Evolutionary conservation across 37 sponge, comb jelly and placozoan species (phyloP).

Genomic region (Petrosia ficiformis): DNA sequence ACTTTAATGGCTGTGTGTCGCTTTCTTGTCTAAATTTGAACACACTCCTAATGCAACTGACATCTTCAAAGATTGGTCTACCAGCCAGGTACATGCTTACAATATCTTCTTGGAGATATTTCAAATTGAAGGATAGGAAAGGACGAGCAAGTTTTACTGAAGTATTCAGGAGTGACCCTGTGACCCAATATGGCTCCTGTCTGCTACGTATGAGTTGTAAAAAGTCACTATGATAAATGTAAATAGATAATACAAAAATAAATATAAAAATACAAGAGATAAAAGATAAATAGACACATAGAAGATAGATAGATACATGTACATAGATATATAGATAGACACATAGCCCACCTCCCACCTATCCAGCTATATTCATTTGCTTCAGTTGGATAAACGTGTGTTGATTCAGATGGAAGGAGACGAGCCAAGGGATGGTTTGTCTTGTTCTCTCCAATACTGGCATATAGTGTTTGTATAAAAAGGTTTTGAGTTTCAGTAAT

Average conservation of each 20-base stretch:
- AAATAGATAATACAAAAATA: no score
- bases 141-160: not conserved
- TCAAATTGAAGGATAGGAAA: conserved; percentile 31
- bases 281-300: no score
- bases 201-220: conserved; percentile 63
- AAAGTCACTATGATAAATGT: conserved; percentile 13
- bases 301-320: no score
- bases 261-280: no score
- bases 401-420: conserved; percentile 47
- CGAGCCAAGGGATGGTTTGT: conserved; percentile 9
- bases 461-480: conserved; percentile 43
- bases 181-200: not conserved
- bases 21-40: conserved; percentile 57
- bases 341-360: conserved; percentile 19
- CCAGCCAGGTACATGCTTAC: conserved; percentile 65
- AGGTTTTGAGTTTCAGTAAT: conserved; percentile 53
- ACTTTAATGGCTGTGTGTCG: not conserved
- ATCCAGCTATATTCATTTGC: conserved; percentile 23
- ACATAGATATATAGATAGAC: not conserved
- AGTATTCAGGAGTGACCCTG: not conserved
- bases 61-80: conserved; percentile 48
- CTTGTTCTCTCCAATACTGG: not conserved
- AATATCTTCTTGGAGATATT: conserved; percentile 59
- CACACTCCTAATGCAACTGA: conserved; percentile 17
- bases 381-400: conserved; percentile 37